These are phyloP conservation scores for Otus sunia DNA, from an alignment of 2,113 vertebrate genomes.

Conservation along the genomic window DNA sequence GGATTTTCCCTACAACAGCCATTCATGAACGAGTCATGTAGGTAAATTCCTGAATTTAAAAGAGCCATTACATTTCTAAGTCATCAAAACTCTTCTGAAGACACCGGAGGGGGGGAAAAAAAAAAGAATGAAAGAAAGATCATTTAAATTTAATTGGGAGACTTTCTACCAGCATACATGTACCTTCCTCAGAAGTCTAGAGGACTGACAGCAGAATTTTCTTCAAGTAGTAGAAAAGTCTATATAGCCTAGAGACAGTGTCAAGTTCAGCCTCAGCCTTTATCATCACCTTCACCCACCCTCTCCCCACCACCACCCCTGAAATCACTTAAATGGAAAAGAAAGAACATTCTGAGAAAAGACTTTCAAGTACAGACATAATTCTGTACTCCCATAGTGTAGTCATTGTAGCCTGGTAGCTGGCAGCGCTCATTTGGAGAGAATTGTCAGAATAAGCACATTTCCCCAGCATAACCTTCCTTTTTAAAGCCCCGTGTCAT, in stretches of 20 bases:
- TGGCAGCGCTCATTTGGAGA: neutral
- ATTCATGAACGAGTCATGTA: neutral
- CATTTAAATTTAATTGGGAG: neutral
- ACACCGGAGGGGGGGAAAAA: rapidly evolving
- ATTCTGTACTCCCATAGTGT: neutral
- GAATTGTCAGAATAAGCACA: neutral
- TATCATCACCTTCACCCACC: neutral
- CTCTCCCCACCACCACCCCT: too few species aligned
- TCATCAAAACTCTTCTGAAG: neutral
- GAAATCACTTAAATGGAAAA: neutral
- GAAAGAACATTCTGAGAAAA: neutral
- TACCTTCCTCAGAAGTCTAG: neutral
- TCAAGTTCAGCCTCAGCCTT: neutral
- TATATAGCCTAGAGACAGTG: neutral
- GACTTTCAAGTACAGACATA: neutral
- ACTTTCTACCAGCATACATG: neutral
- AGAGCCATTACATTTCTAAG: neutral
- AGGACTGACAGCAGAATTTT: neutral
- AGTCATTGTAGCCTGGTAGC: neutral
- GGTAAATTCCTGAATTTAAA: neutral
- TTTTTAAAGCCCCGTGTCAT: neutral
- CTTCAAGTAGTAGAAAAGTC: neutral
- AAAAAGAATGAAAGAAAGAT: rapidly evolving
- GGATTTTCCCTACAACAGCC: neutral
- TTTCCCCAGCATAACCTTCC: neutral